Evolutionary conservation across 2,888 invertebrate species (phyloP), one percentile per base, ranked within the genome.

Genomic region (Clunio marinus): DNA sequence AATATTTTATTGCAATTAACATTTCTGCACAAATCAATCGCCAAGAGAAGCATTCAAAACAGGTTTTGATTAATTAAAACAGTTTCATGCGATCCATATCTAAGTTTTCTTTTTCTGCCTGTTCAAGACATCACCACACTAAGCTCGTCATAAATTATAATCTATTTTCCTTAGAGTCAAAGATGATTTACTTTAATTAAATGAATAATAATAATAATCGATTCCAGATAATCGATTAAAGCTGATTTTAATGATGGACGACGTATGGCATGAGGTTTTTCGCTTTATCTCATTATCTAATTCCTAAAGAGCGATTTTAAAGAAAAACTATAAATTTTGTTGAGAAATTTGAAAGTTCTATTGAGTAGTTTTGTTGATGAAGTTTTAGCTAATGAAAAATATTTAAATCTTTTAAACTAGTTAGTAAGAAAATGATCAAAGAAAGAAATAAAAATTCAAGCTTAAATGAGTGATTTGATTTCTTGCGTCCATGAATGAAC

Each of bases 381-480:
- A 22, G 8, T 35, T 32, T 32, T 59, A 59, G 28, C 59, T 32
- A 59, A 32, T 17, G 32, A 59, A 32, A 28, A 22, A 51, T 51
- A 15, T 8, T 24, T 10, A 37, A 41, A 41, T 15, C 5, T 51
- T 51, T 20, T n/a, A n/a, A n/a, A 51, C 10, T 20, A n/a, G 24
- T 24, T 27, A 25, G 10, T 7, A 58, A 57, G n/a, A 41, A 58
- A 60, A 24, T 13, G 7, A 24, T 24, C n/a, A 62, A 32, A 62
- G 24, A 24, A 37, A 13, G 20, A 17, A 32, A 15, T 15, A 20
- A 13, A 58, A 58, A 51, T 51, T 51, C 24, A 51, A 51, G 41
- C 41, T 51, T 51, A 51, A 51, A 15, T 15, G 45, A 45, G 51
- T 51, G 51, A 51, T 51, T 51, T 51, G 22, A 51, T 51, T 51